These are phyloP conservation scores for Cyprinodon variegatus DNA, from an alignment of 2,113 vertebrate species.

Conservation along the genomic window DNA sequence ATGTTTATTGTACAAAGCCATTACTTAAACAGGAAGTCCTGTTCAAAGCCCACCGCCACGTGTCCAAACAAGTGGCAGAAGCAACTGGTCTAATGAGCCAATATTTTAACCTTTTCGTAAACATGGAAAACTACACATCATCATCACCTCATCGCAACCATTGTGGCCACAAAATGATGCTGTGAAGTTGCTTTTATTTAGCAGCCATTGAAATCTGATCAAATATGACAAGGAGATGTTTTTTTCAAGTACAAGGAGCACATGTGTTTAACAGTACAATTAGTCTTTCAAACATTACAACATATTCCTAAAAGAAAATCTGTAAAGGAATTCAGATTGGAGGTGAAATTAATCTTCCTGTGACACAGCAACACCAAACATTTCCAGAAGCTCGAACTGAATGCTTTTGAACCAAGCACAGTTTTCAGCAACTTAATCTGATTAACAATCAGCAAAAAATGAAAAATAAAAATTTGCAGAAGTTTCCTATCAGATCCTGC, in stretches of 20 bases:
- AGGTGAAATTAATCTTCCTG: neutral
- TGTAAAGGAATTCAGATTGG: neutral
- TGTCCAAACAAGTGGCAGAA: neutral
- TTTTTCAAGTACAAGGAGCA: neutral
- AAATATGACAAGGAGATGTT: neutral
- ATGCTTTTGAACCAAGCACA: too few species aligned
- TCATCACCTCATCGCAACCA: neutral
- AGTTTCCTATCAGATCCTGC: neutral
- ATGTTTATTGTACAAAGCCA: too few species aligned
- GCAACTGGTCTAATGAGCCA: neutral
- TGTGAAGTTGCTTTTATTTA: neutral
- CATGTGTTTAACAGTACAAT: too few species aligned
- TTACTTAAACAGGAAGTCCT: neutral
- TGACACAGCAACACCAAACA: neutral
- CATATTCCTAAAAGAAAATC: neutral
- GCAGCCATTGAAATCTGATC: neutral
- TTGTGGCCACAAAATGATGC: neutral
- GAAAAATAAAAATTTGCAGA: neutral
- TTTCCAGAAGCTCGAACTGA: neutral
- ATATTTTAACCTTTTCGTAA: neutral
- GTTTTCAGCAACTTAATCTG: neutral
- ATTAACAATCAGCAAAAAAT: neutral
- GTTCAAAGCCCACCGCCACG: neutral
- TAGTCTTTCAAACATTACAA: too few species aligned
- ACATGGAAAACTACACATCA: neutral